Conservation (phyloP, 2,888 invertebrate genomes). For the Aphidius colemani region DNA sequence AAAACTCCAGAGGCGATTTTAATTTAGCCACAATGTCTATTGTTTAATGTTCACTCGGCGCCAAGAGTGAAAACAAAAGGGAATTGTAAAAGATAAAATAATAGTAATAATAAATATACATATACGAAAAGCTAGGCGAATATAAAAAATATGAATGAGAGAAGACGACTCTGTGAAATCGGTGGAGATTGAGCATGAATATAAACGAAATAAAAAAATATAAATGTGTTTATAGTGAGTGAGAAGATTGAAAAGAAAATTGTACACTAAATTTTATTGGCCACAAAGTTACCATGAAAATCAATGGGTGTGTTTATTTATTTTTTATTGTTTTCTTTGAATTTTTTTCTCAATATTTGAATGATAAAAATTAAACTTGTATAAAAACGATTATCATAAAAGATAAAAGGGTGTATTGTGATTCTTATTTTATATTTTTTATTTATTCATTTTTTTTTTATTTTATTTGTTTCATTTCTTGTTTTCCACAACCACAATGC, state of each 20-base stretch:
- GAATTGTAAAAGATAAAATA: constrained; percentile 24
- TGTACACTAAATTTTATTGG: constrained; percentile 20
- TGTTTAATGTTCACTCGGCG: constrained; percentile 47
- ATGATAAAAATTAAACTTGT: constrained; percentile 24
- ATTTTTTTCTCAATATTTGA: constrained; percentile 13
- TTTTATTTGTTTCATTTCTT: too few species aligned
- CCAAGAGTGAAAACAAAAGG: constrained; percentile 35
- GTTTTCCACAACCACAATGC: constrained; percentile 1
- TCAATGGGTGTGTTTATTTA: not conserved
- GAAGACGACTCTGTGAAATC: constrained; percentile 24
- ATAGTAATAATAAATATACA: constrained; percentile 8
- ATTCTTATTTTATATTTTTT: constrained; percentile 1
- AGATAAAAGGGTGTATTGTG: too few species aligned
- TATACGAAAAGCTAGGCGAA: constrained; percentile 25
- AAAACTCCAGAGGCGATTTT: constrained; percentile 60
- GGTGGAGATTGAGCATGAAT: constrained; percentile 23
- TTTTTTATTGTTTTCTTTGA: not conserved
- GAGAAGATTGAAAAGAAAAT: constrained; percentile 11
- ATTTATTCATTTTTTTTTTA: too few species aligned
- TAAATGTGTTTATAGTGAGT: constrained; percentile 22
- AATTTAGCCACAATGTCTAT: constrained; percentile 60
- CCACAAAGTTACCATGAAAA: constrained; percentile 14
- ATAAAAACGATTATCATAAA: constrained; percentile 9
- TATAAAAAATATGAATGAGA: constrained; percentile 15
- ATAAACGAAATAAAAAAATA: constrained; percentile 21